Evolutionary conservation across 2,888 invertebrate species (phyloP), one percentile per base, ranked within the genome.

Genomic region (Palloptera scutellata): DNA sequence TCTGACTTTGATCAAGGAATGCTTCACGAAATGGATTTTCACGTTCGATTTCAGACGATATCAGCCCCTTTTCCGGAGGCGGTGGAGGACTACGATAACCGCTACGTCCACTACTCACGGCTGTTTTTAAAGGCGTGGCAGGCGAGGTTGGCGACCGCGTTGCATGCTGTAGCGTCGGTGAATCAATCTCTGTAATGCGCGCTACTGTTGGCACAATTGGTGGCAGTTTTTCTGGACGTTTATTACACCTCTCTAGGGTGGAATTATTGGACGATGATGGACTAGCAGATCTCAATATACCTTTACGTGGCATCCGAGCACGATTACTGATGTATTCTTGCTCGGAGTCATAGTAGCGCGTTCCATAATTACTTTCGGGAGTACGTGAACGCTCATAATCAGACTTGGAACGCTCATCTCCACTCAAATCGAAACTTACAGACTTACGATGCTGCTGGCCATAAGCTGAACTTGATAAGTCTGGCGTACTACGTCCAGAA

Each of bases 11-110:
- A 15, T 74, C 75, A 15, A 81, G 73, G 68, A 79, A 81, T 62
- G 82, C 81, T 65, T 80, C 78, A 0, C 84, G 81, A 73, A 85
- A 85, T 30, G 85, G 85, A 77, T 85, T 85, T 54, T 85, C 85
- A 1, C 81, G 79, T 66, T 85, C 85, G 64, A 84, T 80, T 76
- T 85, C 84, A 0, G 73, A 65, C 10, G 77, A 75, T 5, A 75
- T 61, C 6, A 70, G 53, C 1, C 74, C 68, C 51, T 67, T 71
- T 68, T 77, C 78, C 2, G 70, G 65, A 0, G 74, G 67, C 12
- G 77, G 76, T 11, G 76, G 76, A 15, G 77, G 75, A 71, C 77
- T 75, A 42, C 72, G 73, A 61, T 74, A 73, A 19, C 75, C 72
- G 11, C 72, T 70, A 43, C 64, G 54, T 40, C 68, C 63, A 11